These are phyloP conservation scores for Polydrusus pterygomalis DNA, from an alignment of 2,888 invertebrate genomes.

Conservation along the genomic window DNA sequence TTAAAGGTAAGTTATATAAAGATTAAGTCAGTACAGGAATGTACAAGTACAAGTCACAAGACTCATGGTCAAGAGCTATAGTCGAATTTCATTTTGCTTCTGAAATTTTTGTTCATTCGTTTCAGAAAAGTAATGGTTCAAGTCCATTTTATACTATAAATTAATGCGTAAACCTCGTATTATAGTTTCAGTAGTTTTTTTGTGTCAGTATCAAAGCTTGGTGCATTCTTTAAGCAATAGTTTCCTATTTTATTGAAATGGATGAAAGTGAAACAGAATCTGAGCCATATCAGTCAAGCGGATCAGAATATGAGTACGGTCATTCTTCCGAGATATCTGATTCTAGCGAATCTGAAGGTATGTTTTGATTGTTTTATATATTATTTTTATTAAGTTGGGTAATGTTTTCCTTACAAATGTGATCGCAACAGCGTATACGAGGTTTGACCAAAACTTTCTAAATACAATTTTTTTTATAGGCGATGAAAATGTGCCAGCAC, in stretches of 20 bases:
- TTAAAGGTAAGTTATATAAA: conserved; percentile 8
- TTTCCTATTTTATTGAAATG: conserved; percentile 6
- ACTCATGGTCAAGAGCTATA: background rate
- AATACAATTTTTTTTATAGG: conserved; percentile 3
- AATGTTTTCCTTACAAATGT: conserved; percentile 7
- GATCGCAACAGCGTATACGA: conserved; percentile 17
- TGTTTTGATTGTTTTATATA: conserved; percentile 5
- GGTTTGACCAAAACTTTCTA: conserved; percentile 23
- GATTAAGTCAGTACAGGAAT: conserved; percentile 9
- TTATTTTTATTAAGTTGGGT: conserved; percentile 15
- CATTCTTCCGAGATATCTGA: conserved; percentile 17
- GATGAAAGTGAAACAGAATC: conserved; percentile 26
- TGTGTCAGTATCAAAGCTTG: background rate
- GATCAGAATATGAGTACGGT: conserved; percentile 8
- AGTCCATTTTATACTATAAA: conserved; percentile 7
- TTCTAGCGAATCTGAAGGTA: conserved; percentile 27
- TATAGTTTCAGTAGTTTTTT: no score
- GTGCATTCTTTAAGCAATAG: background rate
- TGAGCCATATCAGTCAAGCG: conserved; percentile 17
- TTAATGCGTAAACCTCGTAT: conserved; percentile 7
- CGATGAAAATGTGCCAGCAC: conserved; percentile 11
- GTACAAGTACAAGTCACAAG: conserved; percentile 12
- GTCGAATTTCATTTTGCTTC: conserved; percentile 9
- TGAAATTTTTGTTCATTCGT: conserved; percentile 14
- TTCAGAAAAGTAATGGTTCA: conserved; percentile 17